These are phyloP conservation scores for Drosophila kikkawai DNA, from an alignment of 1,140 invertebrate species.

Conservation along the genomic window DNA sequence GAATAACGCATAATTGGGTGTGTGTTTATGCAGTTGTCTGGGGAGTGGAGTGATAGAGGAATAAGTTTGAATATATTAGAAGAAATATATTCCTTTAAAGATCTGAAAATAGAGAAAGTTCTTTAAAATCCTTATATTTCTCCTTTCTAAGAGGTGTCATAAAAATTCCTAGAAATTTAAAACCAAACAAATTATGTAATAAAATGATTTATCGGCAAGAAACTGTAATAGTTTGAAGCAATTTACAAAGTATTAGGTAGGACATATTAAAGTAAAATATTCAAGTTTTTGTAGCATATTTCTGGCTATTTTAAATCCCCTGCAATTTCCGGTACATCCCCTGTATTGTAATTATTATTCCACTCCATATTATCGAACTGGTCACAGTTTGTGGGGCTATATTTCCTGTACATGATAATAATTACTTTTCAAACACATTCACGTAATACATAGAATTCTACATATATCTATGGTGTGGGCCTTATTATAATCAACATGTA, in stretches of 20 bases:
- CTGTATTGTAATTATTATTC: background rate
- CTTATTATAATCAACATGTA: slow-evolving; percentile 69
- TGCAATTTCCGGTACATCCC: background rate
- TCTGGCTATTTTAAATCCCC: background rate
- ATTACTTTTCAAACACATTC: background rate
- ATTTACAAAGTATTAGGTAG: no score
- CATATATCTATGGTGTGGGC: slow-evolving; percentile 13
- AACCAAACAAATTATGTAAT: no score
- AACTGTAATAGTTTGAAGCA: no score
- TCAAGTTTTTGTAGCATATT: no score
- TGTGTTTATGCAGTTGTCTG: background rate
- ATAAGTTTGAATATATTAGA: background rate
- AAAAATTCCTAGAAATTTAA: background rate
- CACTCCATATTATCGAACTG: background rate
- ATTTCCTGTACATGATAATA: slow-evolving; percentile 10
- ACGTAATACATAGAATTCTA: slow-evolving; percentile 17
- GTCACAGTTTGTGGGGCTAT: background rate
- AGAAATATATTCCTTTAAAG: background rate
- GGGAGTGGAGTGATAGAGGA: background rate
- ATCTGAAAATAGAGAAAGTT: background rate
- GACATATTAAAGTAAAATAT: no score
- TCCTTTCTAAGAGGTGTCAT: background rate
- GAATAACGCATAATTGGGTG: slow-evolving; percentile 4
- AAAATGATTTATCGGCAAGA: no score
- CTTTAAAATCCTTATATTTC: background rate